These are phyloP conservation scores for Philereme transversata DNA, from an alignment of 2,888 invertebrate genomes.

Conservation along the genomic window DNA sequence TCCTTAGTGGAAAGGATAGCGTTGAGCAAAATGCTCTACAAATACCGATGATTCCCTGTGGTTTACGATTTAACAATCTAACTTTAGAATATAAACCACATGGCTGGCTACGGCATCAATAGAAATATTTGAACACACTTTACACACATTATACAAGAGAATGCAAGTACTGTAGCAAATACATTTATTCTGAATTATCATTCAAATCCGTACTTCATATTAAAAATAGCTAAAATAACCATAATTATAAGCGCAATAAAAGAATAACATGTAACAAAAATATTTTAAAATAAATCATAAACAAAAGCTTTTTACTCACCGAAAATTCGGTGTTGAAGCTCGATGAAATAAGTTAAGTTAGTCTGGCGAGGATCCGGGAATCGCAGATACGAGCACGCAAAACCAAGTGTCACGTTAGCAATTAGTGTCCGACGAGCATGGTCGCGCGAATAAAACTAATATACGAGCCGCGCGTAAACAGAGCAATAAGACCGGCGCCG, in stretches of 20 bases:
- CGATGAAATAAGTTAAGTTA: conserved; percentile 50
- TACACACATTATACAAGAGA: conserved; percentile 41
- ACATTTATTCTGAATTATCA: too few relatives aligned
- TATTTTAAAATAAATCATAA: conserved; percentile 29
- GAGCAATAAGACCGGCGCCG: conserved; percentile 79
- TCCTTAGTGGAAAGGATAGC: conserved; percentile 37
- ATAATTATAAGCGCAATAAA: conserved; percentile 16
- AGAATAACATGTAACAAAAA: conserved; percentile 30
- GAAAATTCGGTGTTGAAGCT: conserved; percentile 50
- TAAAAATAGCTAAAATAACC: too few relatives aligned
- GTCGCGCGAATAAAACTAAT: conserved; percentile 71
- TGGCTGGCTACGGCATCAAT: conserved; percentile 76
- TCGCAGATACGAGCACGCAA: conserved; percentile 53
- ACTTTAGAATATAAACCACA: conserved; percentile 83
- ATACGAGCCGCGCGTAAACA: conserved; percentile 71
- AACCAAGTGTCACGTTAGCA: conserved; percentile 68
- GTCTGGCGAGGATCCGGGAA: conserved; percentile 40
- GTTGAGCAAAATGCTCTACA: conserved; percentile 56
- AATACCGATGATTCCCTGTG: conserved; percentile 72
- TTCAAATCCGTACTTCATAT: too few relatives aligned
- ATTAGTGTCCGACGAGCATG: conserved; percentile 70
- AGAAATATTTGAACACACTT: conserved; percentile 69
- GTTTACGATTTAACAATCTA: conserved; percentile 83
- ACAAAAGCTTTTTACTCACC: conserved; percentile 44
- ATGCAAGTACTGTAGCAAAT: too few relatives aligned